These are phyloP conservation scores for Macrosteles quadrilineatus DNA, from an alignment of 1,140 invertebrate genomes.

Conservation along the genomic window DNA sequence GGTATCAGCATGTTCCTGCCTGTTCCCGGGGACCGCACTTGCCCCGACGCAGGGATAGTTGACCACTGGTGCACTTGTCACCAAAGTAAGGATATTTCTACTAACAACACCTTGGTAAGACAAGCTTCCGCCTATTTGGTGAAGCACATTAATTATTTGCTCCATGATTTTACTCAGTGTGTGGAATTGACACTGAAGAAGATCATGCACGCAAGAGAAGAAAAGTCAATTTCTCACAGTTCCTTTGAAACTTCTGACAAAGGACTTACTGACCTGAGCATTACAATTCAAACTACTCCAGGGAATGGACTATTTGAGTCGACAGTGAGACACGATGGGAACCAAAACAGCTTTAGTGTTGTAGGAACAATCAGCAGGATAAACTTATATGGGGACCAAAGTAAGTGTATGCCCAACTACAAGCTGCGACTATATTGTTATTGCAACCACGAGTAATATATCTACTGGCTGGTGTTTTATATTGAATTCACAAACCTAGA, in stretches of 20 bases:
- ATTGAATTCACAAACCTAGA: no score
- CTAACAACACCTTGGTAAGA: conserved; percentile 53
- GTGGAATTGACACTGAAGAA: conserved; percentile 32
- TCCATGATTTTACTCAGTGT: conserved; percentile 62
- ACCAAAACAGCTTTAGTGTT: conserved; percentile 42
- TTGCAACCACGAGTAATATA: conserved; percentile 50
- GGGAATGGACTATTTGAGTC: conserved; percentile 43
- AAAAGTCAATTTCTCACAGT: conserved; percentile 7
- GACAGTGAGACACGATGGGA: conserved; percentile 53
- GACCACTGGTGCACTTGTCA: conserved; percentile 86
- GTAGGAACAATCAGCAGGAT: conserved; percentile 71
- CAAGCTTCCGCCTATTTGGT: conserved; percentile 59
- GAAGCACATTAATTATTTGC: conserved; percentile 61
- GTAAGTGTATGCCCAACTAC: conserved; percentile 71
- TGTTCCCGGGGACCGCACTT: conserved; percentile 71
- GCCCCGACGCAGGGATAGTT: conserved; percentile 70
- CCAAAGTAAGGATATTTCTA: conserved; percentile 55
- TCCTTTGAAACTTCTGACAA: conserved; percentile 13
- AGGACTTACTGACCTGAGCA: conserved; percentile 31
- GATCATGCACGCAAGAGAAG: conserved; percentile 34
- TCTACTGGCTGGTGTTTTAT: no score
- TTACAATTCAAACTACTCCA: conserved; percentile 39
- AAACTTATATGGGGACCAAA: conserved; percentile 77
- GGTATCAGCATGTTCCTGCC: conserved; percentile 76
- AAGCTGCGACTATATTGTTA: conserved; percentile 77